Conservation (phyloP, 2,797 vertebrate species). For the Dendrocincla tyrannina region DNA sequence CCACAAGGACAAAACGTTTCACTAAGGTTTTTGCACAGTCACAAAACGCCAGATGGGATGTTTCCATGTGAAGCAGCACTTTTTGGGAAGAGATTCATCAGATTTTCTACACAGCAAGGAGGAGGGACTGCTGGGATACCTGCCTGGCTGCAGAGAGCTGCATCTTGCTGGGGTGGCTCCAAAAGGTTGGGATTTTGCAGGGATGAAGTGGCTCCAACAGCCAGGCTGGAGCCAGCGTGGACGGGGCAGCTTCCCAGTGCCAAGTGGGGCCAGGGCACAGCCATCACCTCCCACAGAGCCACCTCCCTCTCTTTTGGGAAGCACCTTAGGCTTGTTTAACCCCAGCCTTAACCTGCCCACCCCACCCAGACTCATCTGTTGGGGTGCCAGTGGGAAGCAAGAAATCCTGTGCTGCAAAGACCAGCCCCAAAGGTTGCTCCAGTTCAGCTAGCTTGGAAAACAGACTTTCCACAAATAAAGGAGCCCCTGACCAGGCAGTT, state of each 20-base stretch:
- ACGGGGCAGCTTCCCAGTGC: neutral
- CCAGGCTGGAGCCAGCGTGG: neutral
- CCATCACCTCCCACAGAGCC: no score
- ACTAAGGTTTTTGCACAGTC: fast-evolving
- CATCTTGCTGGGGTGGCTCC: neutral
- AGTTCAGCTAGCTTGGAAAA: neutral
- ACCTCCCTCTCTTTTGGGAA: neutral
- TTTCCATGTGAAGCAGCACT: neutral
- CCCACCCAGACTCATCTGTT: neutral
- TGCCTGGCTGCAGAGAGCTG: neutral
- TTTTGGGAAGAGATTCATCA: neutral
- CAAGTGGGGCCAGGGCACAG: neutral
- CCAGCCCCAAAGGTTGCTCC: neutral
- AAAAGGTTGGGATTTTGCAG: neutral
- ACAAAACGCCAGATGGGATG: neutral
- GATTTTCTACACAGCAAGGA: neutral
- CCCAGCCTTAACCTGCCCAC: neutral
- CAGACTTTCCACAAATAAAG: neutral
- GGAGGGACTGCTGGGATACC: neutral
- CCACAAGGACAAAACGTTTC: neutral
- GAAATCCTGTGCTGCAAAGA: neutral
- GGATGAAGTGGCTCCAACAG: neutral
- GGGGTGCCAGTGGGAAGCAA: neutral
- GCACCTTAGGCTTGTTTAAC: neutral
- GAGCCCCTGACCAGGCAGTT: neutral